Conservation (phyloP, 2,797 vertebrate genomes). For the Amphiprion clarkii region DNA sequence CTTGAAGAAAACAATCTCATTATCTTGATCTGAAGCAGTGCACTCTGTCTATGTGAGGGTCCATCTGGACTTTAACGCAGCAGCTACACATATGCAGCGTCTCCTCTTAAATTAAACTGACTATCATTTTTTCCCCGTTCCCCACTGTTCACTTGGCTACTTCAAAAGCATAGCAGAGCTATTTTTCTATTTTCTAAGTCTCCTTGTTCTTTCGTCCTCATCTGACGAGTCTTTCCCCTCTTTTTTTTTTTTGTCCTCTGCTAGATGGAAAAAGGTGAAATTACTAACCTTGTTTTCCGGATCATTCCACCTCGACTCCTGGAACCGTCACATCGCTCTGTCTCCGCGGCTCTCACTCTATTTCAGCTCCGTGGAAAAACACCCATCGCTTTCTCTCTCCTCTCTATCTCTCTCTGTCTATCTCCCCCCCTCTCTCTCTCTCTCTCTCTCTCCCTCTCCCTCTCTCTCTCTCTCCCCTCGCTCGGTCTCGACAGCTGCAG, state of each 20-base stretch:
- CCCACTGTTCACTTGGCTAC: slow-evolving; percentile 43
- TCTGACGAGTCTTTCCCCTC: neutral
- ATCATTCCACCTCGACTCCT: slow-evolving; percentile 69
- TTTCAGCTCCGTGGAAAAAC: slow-evolving; percentile 77
- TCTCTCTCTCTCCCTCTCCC: slow-evolving; percentile 39
- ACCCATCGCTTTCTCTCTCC: slow-evolving; percentile 71
- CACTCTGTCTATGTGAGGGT: slow-evolving; percentile 36
- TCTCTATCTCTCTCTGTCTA: slow-evolving; percentile 45
- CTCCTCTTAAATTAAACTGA: slow-evolving; percentile 8
- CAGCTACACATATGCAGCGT: slow-evolving; percentile 31
- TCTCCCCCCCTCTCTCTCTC: slow-evolving; percentile 40
- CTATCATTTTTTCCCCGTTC: neutral
- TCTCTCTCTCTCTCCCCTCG: slow-evolving; percentile 57
- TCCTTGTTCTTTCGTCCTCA: slow-evolving; percentile 29
- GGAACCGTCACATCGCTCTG: slow-evolving; percentile 67
- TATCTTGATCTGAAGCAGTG: slow-evolving; percentile 49
- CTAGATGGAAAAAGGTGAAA: slow-evolving; percentile 70
- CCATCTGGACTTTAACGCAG: slow-evolving; percentile 34
- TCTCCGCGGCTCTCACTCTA: slow-evolving; percentile 62
- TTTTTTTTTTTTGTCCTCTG: slow-evolving; percentile 2
- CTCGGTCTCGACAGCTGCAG: slow-evolving; percentile 80
- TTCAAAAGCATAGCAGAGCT: slow-evolving; percentile 43
- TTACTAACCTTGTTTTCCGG: slow-evolving; percentile 79
- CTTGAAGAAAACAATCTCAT: slow-evolving; percentile 67
- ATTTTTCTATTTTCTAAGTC: slow-evolving; percentile 21